Percentiles rank a stretch among this genome's conserved stretches.
Evolutionary conservation across 2,113 vertebrate genomes (phyloP).

Genomic region (Xiphophorus hellerii): DNA sequence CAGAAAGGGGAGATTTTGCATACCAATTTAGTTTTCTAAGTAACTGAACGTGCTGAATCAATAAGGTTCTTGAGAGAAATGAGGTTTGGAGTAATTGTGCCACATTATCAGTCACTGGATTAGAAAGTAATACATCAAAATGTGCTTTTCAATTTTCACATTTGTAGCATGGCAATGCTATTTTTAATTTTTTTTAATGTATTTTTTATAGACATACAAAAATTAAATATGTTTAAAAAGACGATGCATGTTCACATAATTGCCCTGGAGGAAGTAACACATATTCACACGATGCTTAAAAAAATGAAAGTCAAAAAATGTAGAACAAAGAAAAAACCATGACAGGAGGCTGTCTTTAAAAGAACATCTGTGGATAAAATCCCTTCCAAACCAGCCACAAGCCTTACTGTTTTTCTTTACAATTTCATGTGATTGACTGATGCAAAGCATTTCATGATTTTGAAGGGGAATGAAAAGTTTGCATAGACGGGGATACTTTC

Average conservation of each 20-base stretch:
- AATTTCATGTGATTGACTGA: too few species aligned
- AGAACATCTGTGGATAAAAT: slow-evolving; percentile 10
- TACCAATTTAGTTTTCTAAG: neutral
- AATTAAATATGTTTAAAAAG: neutral
- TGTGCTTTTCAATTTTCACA: too few species aligned
- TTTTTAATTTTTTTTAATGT: neutral
- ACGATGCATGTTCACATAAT: neutral
- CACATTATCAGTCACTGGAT: neutral
- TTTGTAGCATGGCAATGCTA: too few species aligned
- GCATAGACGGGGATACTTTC: too few species aligned
- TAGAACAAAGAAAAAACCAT: neutral
- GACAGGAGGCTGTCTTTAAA: slow-evolving; percentile 2
- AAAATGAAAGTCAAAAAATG: slow-evolving; percentile 5
- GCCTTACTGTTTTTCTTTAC: too few species aligned
- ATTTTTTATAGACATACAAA: neutral
- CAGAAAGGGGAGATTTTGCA: slow-evolving; percentile 5
- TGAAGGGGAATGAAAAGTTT: too few species aligned
- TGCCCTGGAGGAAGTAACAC: too few species aligned
- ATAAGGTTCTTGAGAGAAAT: neutral
- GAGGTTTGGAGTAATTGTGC: neutral
- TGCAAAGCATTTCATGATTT: too few species aligned
- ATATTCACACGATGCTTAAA: neutral
- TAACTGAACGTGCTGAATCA: slow-evolving; percentile 32
- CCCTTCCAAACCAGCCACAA: slow-evolving; percentile 7
- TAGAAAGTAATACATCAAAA: too few species aligned